These are phyloP conservation scores for Zonotrichia albicollis DNA, from an alignment of 2,797 vertebrate species.

Conservation along the genomic window DNA sequence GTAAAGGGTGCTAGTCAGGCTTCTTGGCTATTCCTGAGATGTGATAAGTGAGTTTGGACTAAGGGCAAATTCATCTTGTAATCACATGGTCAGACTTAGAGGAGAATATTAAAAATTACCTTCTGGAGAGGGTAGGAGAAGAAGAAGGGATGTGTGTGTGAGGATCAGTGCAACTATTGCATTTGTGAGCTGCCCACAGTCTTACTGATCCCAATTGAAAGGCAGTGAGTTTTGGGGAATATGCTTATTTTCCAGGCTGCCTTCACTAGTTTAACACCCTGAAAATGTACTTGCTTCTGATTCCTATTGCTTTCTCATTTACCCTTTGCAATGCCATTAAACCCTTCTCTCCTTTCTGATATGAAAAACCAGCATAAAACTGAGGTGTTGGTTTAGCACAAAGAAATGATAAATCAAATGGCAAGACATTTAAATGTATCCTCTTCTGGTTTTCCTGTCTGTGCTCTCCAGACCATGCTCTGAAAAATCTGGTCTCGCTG, in stretches of 20 bases:
- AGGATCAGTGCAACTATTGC: not conserved
- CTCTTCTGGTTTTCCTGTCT: constrained; percentile 41
- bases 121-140: not conserved
- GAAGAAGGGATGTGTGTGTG: not conserved
- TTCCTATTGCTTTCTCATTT: not conserved
- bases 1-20: not conserved
- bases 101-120: not conserved
- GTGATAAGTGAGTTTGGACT: not conserved
- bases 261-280: not conserved
- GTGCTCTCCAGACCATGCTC: constrained; percentile 12
- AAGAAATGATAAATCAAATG: not conserved
- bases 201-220: not conserved
- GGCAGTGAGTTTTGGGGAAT: not conserved
- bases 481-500: not conserved
- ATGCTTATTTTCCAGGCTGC: not conserved
- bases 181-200: not conserved
- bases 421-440: not conserved
- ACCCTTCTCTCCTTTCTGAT: not conserved
- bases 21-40: not conserved
- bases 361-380: not conserved
- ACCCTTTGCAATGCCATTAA: not conserved
- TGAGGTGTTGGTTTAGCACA: not conserved
- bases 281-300: not conserved
- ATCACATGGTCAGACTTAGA: not conserved
- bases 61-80: not conserved